Base-by-base conservation (phyloP, 2,888 invertebrate genomes). In the Cordilura impudica region DNA sequence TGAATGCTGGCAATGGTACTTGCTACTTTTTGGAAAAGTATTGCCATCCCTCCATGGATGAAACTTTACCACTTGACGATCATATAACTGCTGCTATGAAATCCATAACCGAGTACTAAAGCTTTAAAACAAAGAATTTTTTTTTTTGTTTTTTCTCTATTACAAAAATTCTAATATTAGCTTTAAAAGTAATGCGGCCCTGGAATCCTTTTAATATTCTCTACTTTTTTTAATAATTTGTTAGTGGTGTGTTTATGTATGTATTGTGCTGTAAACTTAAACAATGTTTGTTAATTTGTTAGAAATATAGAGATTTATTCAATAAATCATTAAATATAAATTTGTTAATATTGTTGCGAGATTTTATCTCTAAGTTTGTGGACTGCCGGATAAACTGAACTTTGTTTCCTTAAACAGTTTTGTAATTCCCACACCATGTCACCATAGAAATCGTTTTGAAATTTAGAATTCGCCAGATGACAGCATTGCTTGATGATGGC, bases 21-120 rank as follows among this genome's bases (percentile, higher is more conserved):
- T 97, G 97, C 88, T 93, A 97, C 90, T 97, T 97, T 89, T 92
- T 97, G 66, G 93, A 94, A 85, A 93, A 93, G 83, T 97, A 96
- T 91, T 92, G 91, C 78, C 95, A 96, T 89, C 93, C 94, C 0
- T 92, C 92, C 5, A 90, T 95, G 35, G 92, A 93, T 63, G 89
- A 90, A 6, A 91, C 90, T 4, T 91, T 92, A 39, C 90, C 94
- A 1, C 91, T 88, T 56, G 85, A 85, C n/a, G 84, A 87, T 67
- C 90, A 90, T 69, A 90, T 90, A 65, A 86, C 86, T 66, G 89
- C 86, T 18, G 88, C 90, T 47, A 86, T 90, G 86, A 87, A 87
- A 74, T 86, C 86, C 76, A 89, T 89, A 83, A 84, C 69, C 47
- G 78, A 74, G 3, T 78, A 66, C 26, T 77, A 71, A 76, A 47